These are phyloP conservation scores for Emydura subglobosa DNA, from an alignment of 2,113 vertebrate species.

Conservation along the genomic window DNA sequence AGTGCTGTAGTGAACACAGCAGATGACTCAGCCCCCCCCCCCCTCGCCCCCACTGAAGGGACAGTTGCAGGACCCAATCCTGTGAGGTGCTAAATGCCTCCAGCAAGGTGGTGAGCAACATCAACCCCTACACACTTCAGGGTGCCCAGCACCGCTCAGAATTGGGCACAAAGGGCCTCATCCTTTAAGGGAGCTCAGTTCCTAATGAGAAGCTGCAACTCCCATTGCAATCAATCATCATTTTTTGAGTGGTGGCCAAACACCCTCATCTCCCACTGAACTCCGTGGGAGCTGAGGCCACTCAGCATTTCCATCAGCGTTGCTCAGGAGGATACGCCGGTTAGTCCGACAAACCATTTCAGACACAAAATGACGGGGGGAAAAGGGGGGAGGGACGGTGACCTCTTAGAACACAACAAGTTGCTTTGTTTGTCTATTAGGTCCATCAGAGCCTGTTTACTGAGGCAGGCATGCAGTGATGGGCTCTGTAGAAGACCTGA, in stretches of 20 bases:
- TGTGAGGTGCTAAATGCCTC: not conserved
- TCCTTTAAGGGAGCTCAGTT: not conserved
- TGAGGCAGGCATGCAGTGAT: not conserved
- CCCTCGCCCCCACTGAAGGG: not conserved
- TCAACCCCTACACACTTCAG: not conserved
- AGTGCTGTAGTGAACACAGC: not conserved
- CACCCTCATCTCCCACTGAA: not conserved
- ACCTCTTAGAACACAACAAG: not conserved
- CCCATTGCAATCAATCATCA: not conserved
- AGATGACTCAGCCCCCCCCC: not conserved
- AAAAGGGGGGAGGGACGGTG: not conserved
- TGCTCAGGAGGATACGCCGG: not conserved
- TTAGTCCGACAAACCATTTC: not conserved
- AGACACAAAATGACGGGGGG: not conserved
- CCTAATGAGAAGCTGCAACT: not conserved
- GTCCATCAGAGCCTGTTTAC: not conserved
- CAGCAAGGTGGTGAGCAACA: not conserved
- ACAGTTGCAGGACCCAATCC: not conserved
- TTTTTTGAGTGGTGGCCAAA: not conserved
- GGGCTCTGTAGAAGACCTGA: not conserved
- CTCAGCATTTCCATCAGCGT: not conserved
- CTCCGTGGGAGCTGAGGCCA: not conserved
- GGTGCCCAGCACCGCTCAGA: not conserved
- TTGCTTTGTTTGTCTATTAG: not conserved
- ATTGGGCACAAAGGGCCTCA: not conserved